These are phyloP conservation scores for Lordiphosa collinella DNA, from an alignment of 1,140 invertebrate genomes.

Conservation along the genomic window DNA sequence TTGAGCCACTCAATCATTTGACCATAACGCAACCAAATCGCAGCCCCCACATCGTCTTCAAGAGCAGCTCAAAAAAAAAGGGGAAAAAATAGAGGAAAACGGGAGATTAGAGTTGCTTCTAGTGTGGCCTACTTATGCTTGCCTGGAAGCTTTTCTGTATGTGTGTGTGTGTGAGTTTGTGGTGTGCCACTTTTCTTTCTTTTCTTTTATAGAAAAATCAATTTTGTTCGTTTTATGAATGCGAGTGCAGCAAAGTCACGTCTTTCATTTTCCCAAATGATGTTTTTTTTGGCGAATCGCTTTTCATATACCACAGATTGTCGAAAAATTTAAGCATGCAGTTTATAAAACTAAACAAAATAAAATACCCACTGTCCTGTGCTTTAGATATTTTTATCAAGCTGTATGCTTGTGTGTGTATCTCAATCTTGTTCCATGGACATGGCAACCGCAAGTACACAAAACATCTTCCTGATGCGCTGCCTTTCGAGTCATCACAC, in stretches of 20 bases:
- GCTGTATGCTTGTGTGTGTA: slow-evolving; percentile 17
- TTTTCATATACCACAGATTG: neutral
- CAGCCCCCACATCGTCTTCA: slow-evolving; percentile 34
- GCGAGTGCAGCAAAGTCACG: slow-evolving; percentile 49
- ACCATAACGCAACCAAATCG: slow-evolving; percentile 45
- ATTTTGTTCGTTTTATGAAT: slow-evolving; percentile 50
- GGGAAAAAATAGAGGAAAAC: slow-evolving; percentile 2
- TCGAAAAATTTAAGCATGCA: neutral
- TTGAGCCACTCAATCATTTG: slow-evolving; percentile 41
- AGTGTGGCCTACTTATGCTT: slow-evolving; percentile 68
- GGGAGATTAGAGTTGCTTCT: slow-evolving; percentile 22
- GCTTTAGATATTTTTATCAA: slow-evolving; percentile 48
- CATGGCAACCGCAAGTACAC: slow-evolving; percentile 7
- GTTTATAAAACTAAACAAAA: slow-evolving; percentile 4
- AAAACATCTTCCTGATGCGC: slow-evolving; percentile 24
- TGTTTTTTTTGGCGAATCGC: slow-evolving; percentile 28
- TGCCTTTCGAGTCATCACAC: neutral
- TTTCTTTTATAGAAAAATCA: slow-evolving; percentile 55
- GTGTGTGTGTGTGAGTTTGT: slow-evolving; percentile 41
- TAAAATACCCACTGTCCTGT: too few species aligned
- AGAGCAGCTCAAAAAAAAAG: slow-evolving; percentile 34
- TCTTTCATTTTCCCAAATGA: slow-evolving; percentile 51
- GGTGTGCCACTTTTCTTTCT: slow-evolving; percentile 52
- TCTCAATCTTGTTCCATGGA: slow-evolving; percentile 35
- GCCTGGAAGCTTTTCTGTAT: slow-evolving; percentile 41